phyloP scores from a whole-genome alignment of 2,888 invertebrate species.

The Athrips mouffetella region DNA sequence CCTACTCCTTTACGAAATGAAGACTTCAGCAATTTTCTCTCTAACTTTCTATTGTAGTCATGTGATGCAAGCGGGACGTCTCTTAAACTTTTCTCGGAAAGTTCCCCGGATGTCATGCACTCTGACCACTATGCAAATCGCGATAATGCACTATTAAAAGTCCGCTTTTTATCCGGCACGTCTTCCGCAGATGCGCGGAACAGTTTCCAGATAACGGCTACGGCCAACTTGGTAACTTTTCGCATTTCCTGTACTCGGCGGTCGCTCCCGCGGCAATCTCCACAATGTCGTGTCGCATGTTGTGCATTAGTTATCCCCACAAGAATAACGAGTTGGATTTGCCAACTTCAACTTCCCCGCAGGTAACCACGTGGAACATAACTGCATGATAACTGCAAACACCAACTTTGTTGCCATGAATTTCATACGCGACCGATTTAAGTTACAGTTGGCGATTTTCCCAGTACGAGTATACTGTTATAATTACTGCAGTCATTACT shows the following conservation, averaged over 20 bases:
- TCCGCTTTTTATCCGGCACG: slow-evolving; percentile 60
- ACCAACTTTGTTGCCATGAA: slow-evolving; percentile 19
- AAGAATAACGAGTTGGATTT: slow-evolving; percentile 49
- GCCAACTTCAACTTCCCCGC: slow-evolving; percentile 22
- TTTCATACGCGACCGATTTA: slow-evolving; percentile 20
- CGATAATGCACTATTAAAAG: slow-evolving; percentile 42
- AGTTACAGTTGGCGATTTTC: slow-evolving; percentile 31
- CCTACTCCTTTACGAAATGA: too few relatives aligned
- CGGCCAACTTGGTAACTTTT: slow-evolving; percentile 69
- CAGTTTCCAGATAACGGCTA: slow-evolving; percentile 59
- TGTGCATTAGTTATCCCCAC: slow-evolving; percentile 52
- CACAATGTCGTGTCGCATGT: slow-evolving; percentile 42
- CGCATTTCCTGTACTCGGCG: slow-evolving; percentile 57
- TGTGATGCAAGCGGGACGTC: not conserved
- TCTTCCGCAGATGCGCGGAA: slow-evolving; percentile 62
- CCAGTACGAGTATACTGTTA: slow-evolving; percentile 41
- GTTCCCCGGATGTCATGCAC: slow-evolving; percentile 7
- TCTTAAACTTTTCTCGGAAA: not conserved
- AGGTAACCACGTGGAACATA: slow-evolving; percentile 24
- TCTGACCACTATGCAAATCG: slow-evolving; percentile 20
- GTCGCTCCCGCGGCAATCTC: slow-evolving; percentile 23
- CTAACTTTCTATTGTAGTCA: not conserved
- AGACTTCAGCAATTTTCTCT: too few relatives aligned
- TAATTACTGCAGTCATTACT: slow-evolving; percentile 54
- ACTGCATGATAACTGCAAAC: slow-evolving; percentile 13